Evolutionary conservation across 2,888 invertebrate genomes (phyloP).

Genomic region (Eumerus sabulonum): DNA sequence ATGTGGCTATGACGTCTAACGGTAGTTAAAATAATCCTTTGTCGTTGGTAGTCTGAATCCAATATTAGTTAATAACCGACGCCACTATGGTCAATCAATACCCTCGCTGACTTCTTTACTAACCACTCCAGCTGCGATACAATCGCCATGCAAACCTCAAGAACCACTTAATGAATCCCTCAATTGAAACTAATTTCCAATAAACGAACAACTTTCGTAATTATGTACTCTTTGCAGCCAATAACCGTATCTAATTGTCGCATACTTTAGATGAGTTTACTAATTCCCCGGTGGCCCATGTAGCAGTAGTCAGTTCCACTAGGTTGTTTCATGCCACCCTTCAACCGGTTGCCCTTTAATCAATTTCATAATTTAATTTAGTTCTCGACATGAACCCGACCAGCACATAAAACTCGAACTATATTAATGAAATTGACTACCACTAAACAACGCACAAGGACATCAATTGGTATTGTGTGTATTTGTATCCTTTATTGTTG

Average conservation of each 20-base stretch:
- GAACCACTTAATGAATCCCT: conserved; percentile 33
- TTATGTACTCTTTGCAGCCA: conserved; percentile 14
- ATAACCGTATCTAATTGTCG: no score
- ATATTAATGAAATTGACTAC: conserved; percentile 62
- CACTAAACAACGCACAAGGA: conserved; percentile 57
- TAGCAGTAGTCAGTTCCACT: no score
- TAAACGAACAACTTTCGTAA: conserved; percentile 32
- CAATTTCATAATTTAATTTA: conserved; percentile 63
- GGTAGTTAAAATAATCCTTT: no score
- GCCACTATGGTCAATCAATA: no score
- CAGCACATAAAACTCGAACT: conserved; percentile 57
- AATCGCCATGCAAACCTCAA: neutral
- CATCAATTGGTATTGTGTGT: conserved; percentile 32
- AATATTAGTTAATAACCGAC: no score
- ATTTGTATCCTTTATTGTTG: neutral
- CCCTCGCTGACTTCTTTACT: no score
- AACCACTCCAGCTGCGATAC: no score
- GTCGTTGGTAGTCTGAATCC: no score
- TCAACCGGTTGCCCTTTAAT: conserved; percentile 22
- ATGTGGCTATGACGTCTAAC: no score
- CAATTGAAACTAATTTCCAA: conserved; percentile 46
- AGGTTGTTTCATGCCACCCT: no score
- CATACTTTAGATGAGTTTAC: no score
- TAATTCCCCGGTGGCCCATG: no score
- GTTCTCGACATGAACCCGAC: conserved; percentile 47